Percentiles rank a stretch among this genome's conserved stretches.
These are phyloP conservation scores for Cinclus cinclus DNA, from an alignment of 2,113 vertebrate species.

Conservation along the genomic window DNA sequence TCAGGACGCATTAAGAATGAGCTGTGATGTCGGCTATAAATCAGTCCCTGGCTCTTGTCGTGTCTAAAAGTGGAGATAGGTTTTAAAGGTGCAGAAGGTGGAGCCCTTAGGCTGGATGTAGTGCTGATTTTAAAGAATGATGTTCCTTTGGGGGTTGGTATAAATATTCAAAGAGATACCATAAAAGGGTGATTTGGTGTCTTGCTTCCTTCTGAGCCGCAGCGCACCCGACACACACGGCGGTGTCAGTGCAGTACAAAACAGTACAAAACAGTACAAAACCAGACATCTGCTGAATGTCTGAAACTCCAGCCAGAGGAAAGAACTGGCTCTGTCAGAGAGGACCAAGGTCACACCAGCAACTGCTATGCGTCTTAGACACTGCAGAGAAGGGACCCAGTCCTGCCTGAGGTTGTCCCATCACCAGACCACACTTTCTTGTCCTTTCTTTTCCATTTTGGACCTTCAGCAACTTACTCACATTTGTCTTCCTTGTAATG, in stretches of 20 bases:
- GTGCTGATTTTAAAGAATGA: background rate
- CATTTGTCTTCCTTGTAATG: background rate
- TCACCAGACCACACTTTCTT: background rate
- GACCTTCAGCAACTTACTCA: background rate
- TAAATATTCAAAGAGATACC: background rate
- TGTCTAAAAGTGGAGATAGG: background rate
- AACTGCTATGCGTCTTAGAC: background rate
- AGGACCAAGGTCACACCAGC: background rate
- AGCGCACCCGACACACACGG: fast-evolving
- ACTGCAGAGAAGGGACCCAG: fast-evolving
- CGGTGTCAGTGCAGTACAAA: fast-evolving
- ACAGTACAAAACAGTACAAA: fast-evolving
- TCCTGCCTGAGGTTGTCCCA: fast-evolving
- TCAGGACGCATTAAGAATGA: fast-evolving
- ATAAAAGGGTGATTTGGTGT: background rate
- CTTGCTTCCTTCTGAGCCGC: background rate
- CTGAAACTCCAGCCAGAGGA: background rate
- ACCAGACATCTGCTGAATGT: background rate
- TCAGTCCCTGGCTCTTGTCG: fast-evolving
- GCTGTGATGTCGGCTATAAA: background rate
- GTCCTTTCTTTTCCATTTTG: background rate
- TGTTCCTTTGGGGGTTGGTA: fast-evolving
- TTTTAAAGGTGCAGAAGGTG: background rate
- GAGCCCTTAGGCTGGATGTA: background rate
- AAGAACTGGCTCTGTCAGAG: background rate